These are phyloP conservation scores for Neoniphon sammara DNA, from an alignment of 2,797 vertebrate species.

Conservation along the genomic window DNA sequence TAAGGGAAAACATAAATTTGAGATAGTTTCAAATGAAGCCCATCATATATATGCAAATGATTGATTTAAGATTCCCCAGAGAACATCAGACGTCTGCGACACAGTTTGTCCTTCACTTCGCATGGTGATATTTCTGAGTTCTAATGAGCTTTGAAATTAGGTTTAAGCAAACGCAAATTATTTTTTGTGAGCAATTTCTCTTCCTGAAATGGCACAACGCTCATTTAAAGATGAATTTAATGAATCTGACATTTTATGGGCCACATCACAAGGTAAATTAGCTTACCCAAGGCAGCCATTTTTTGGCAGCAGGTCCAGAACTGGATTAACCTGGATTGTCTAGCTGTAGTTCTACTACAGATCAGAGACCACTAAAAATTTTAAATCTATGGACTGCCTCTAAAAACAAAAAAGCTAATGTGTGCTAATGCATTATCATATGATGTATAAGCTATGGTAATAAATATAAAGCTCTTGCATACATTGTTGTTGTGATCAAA, in stretches of 20 bases:
- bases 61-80: not conserved
- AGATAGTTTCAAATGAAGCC: not conserved
- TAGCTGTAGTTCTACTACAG: not conserved
- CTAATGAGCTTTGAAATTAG: conserved; percentile 5
- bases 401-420: not conserved
- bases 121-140: conserved; percentile 3
- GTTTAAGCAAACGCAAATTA: not conserved
- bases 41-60: conserved; percentile 2
- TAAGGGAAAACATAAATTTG: not conserved
- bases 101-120: conserved; percentile 4
- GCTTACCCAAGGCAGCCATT: not conserved
- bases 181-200: not conserved
- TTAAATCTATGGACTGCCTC: not conserved
- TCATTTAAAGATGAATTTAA: conserved; percentile 3
- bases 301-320: not conserved
- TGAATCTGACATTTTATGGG: conserved; percentile 11
- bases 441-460: not conserved
- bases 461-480: not conserved
- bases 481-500: not conserved
- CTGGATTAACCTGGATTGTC: not conserved
- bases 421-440: not conserved
- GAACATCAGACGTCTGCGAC: not conserved
- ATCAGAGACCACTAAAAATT: too few species aligned
- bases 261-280: not conserved
- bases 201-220: not conserved